Evolutionary conservation across 2,888 invertebrate species (phyloP), one percentile per base, ranked within the genome.

Genomic region (Noctua janthe): DNA sequence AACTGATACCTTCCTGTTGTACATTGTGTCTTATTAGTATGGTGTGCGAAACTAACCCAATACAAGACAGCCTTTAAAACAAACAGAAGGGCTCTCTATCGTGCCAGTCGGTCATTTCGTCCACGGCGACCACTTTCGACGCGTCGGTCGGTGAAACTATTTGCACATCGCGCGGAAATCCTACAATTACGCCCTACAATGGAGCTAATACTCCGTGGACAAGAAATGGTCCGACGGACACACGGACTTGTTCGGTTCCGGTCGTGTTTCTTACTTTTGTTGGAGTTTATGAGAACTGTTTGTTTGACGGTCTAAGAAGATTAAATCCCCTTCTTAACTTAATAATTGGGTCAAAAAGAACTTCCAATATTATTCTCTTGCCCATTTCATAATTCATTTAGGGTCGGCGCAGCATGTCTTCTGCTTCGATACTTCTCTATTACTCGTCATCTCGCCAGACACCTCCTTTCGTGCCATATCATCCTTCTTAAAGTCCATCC

Each of bases 121-220:
- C 51, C 39, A 67, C 66, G 23, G 2, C 69, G 62, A 75, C 84
- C 35, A 87, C 87, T 86, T 86, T 85, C 85, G 17, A 85, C 81
- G 73, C 76, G 79, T 69, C 76, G 23, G 43, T 70, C 15, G 76
- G 86, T 77, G 86, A 86, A 87, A 87, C 78, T 85, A 73, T 86
- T 87, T 87, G 81, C 79, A 82, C 86, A 86, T 85, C 81, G 87
- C 64, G 86, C 91, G 93, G 93, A 94, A 93, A 94, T 94, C 92
- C 91, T 92, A 93, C 92, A 90, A 93, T 94, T 92, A 92, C 87
- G 90, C 89, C 91, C 92, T 91, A 92, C 91, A 90, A 92, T 91
- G 85, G 67, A 66, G 35, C 39, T 83, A 83, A 83, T 83, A 64
- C 80, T 59, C 66, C 43, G 62, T 75, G 56, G 56, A 8, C 59